These are phyloP conservation scores for Sphyrna mokarran DNA, from an alignment of 2,113 vertebrate genomes.

Conservation along the genomic window DNA sequence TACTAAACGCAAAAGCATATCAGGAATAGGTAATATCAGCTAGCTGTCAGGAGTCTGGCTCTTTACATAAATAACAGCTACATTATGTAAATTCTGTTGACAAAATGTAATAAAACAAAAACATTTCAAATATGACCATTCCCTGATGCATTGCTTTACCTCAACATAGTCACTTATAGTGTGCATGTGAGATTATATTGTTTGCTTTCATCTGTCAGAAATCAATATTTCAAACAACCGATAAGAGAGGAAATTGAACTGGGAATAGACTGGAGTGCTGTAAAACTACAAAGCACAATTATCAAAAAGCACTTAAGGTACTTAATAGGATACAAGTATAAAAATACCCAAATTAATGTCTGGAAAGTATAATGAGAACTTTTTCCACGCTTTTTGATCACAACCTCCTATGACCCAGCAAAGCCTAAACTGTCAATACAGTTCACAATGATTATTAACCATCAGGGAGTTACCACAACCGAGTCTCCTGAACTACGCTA, in stretches of 20 bases:
- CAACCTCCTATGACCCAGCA: constrained; percentile 50
- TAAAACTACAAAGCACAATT: constrained; percentile 99
- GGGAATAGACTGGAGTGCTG: constrained; percentile 99
- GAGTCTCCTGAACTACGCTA: constrained; percentile 68
- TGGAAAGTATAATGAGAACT: constrained; percentile 81
- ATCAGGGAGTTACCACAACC: constrained; percentile 61
- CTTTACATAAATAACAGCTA: constrained; percentile 90
- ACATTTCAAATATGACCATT: constrained; percentile 73
- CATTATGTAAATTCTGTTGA: constrained; percentile 97
- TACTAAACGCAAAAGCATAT: constrained; percentile 80
- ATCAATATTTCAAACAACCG: constrained; percentile 99
- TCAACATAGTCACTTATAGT: constrained; percentile 73
- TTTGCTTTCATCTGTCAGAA: constrained; percentile 99
- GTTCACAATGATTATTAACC: constrained; percentile 73
- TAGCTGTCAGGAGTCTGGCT: constrained; percentile 66
- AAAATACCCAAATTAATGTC: constrained; percentile 97
- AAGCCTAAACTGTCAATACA: constrained; percentile 68
- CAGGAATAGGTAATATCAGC: constrained; percentile 76
- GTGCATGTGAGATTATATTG: constrained; percentile 97
- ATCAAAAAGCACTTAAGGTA: constrained; percentile 99
- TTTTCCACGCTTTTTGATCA: constrained; percentile 50
- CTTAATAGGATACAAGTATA: constrained; percentile 99
- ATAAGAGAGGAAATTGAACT: constrained; percentile 99
- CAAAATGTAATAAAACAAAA: constrained; percentile 94
- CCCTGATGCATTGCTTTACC: constrained; percentile 71